Conservation (phyloP, 2,113 vertebrate genomes). For the Lontra canadensis region DNA sequence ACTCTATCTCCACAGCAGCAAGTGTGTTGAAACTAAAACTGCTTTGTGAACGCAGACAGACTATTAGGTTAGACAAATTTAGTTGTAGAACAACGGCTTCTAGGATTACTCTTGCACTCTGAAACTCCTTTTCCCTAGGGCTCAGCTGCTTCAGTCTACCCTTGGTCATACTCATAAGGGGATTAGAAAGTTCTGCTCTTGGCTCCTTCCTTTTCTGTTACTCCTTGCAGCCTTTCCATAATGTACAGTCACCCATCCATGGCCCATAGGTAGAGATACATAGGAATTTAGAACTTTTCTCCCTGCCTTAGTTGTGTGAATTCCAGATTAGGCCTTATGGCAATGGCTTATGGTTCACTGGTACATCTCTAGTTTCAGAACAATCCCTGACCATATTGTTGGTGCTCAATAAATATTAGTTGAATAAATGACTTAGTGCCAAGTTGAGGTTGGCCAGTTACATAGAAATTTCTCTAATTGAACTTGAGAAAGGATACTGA, state of each 20-base stretch:
- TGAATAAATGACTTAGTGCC: constrained; percentile 49
- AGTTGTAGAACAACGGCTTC: neutral
- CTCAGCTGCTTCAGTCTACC: neutral
- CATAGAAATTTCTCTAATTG: constrained; percentile 28
- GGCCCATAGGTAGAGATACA: neutral
- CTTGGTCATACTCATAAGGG: neutral
- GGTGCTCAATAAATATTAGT: constrained; percentile 44
- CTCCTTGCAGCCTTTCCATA: neutral
- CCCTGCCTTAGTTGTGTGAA: neutral
- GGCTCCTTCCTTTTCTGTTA: neutral
- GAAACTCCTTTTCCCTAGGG: neutral
- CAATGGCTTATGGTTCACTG: no score
- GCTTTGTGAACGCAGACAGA: constrained; percentile 20
- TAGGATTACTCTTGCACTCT: neutral
- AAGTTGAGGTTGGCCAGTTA: neutral
- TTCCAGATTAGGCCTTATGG: constrained; percentile 42
- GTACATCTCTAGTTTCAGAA: constrained; percentile 47
- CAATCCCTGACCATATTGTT: constrained; percentile 36
- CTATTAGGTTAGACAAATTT: neutral
- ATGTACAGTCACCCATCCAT: neutral
- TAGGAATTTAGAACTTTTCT: neutral
- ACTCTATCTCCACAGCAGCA: constrained; percentile 1
- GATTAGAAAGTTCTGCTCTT: neutral
- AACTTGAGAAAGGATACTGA: constrained; percentile 15
- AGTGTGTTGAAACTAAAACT: constrained; percentile 52